Evolutionary conservation across 1,140 invertebrate genomes (phyloP).

Genomic region (Drosophila dunni): DNA sequence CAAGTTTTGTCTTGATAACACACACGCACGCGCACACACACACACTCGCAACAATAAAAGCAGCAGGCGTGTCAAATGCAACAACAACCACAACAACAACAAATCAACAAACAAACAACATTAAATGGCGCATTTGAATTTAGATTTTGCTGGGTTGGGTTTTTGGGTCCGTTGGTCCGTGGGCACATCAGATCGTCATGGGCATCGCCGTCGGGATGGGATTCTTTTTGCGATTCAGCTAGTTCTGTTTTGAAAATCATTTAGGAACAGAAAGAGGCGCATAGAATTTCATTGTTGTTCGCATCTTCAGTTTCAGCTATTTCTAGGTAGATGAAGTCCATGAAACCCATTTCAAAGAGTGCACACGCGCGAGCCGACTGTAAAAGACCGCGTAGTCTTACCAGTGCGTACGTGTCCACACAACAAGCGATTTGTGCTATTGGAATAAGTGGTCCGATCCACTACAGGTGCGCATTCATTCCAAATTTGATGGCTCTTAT

Average conservation of each 20-base stretch:
- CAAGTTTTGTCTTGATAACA: slow-evolving; percentile 77
- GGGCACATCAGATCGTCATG: too few relatives aligned
- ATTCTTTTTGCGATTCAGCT: slow-evolving; percentile 26
- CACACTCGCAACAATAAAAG: slow-evolving; percentile 39
- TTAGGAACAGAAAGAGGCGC: slow-evolving; percentile 10
- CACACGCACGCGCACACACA: slow-evolving; percentile 20
- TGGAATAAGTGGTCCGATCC: too few relatives aligned
- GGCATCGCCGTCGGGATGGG: slow-evolving; percentile 4
- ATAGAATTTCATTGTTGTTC: slow-evolving; percentile 25
- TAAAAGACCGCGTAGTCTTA: too few relatives aligned
- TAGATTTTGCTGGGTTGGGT: slow-evolving; percentile 27
- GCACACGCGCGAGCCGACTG: too few relatives aligned
- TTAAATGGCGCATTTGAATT: slow-evolving; percentile 68
- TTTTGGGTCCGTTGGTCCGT: neutral
- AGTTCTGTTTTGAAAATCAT: slow-evolving; percentile 32
- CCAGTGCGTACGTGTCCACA: too few relatives aligned
- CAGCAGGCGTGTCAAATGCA: slow-evolving; percentile 56
- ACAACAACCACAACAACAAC: slow-evolving; percentile 41
- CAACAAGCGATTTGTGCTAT: too few relatives aligned
- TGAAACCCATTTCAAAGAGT: neutral
- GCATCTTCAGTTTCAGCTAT: slow-evolving; percentile 15
- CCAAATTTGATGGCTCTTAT: too few relatives aligned
- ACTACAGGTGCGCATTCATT: too few relatives aligned
- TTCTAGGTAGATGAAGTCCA: slow-evolving; percentile 34
- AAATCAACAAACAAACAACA: slow-evolving; percentile 36